Evolutionary conservation across 30 jellyfish, hydroid and myxozoan species (phyloP), one percentile per base, ranked within the genome.

Genomic region (Hydractinia symbiolongicarpus): DNA sequence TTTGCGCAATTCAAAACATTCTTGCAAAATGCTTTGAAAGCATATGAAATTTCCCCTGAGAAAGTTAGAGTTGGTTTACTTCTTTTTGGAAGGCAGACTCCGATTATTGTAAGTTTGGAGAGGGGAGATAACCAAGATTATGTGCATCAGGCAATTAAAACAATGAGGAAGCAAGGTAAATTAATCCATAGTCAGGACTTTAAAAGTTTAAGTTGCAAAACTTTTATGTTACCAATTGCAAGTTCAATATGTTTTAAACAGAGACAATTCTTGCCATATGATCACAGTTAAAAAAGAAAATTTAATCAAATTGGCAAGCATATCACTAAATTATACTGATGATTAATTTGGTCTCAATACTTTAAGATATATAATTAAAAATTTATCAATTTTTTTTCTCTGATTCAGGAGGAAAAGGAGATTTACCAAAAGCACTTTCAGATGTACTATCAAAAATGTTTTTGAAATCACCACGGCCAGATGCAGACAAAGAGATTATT

Each of bases 21-120:
- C 85, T 15, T 81, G 11, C 53, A 40, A 5, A 86, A 88, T 11
- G 53, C 69, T 52, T 17, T 79, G n/a, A 61, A 51, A 6, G 88
- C 90, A 52, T 81, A 74, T 61, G 75, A 80, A n/a, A 55, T 89
- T 51, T 67, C 92, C 0, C 9, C 55, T 0, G 69, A 66, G 19
- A 66, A 84, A 62, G 79, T 84, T 8, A 88, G 89, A 4, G 64
- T 81, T 44, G 95, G 86, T 30, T 7, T 83, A n/a, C 53, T 88
- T 7, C 54, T 88, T 1, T 82, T 74, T 61, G 88, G 72, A 5
- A 72, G 20, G 0, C 9, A 53, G 20, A 61, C 13, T 10, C 30
- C 64, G 11, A 51, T 13, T 58, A 67, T 51, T 10, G 57, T 82
- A 57, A 52, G 30, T 6, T 19, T 73, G 55, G 79, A 82, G 20